A percentile compares a stretch with the other conserved stretches of the same genome.
Evolutionary conservation across 2,113 vertebrate genomes (phyloP).

Genomic region (Pterocles burchelli): DNA sequence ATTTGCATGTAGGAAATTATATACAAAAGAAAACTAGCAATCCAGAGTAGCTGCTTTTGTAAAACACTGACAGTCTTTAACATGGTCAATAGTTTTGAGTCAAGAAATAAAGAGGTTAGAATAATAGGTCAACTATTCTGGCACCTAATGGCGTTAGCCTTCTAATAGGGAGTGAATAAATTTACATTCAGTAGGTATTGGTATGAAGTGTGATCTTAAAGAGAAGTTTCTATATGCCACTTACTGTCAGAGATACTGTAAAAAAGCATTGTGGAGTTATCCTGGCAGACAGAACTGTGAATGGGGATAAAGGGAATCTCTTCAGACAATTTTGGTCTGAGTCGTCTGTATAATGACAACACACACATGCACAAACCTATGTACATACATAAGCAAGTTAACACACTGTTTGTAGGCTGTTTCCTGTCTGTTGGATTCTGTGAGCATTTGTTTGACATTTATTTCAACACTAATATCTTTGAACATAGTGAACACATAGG

Average conservation of each 20-base stretch:
- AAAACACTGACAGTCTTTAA: background rate
- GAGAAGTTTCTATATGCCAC: background rate
- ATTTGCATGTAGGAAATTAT: background rate
- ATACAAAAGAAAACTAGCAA: background rate
- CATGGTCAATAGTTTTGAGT: background rate
- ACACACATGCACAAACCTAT: accelerated
- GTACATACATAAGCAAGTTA: accelerated
- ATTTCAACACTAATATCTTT: background rate
- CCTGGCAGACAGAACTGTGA: background rate
- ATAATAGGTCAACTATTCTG: background rate
- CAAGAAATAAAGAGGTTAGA: background rate
- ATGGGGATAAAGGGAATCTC: background rate
- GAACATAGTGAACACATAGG: background rate
- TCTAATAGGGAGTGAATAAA: background rate
- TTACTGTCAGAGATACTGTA: background rate
- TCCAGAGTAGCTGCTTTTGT: background rate
- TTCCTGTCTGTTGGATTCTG: background rate
- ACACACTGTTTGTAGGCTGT: background rate
- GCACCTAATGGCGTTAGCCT: background rate
- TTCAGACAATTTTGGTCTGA: background rate
- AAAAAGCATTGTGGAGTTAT: background rate
- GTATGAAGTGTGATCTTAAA: background rate
- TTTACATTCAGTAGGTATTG: background rate
- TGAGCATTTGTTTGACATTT: background rate
- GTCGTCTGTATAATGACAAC: background rate